Evolutionary conservation across 2,888 invertebrate species (phyloP), one percentile per base, ranked within the genome.

Genomic region (Theristus sp.): DNA sequence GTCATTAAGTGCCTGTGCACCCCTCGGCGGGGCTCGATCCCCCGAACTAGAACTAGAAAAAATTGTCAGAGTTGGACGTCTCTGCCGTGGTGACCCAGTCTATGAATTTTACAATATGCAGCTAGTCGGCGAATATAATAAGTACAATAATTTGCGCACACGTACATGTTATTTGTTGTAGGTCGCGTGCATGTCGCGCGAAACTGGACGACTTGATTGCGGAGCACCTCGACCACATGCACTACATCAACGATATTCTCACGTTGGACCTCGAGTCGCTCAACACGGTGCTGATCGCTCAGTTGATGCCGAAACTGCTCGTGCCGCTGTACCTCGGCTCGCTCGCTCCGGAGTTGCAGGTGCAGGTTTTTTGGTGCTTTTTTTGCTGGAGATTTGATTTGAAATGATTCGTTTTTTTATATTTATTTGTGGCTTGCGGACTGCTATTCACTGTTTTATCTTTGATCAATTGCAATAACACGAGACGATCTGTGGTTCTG

Each of bases 201-300:
- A 83, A 88, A 69, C 80, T 98, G 57, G 84, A 90, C 20, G 93
- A 93, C 76, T 78, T 96, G 65, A 91, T 96, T 1, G 94, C 93
- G 0, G 94, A 94, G 76, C 94, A 96, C 75, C 78, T 96, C 66
- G 96, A 98, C 76, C 91, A 96, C 75, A 81, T 96, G 22, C 94
- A 96, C 77, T 96, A 96, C 75, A 80, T 96, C 61, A 96, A 94
- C 73, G 96, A 96, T 73, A 96, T 96, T 68, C 81, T 98, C 26
- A 84, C 87, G 71, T 81, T 96, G 61, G 84, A 89, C 74, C 91
- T 94, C 68, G 84, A 86, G 59, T 87, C 89, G 71, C 80, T 96
- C 60, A 96, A 94, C 76, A 86, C 88, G 69, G 90, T 94, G 56
- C 78, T 96, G 60, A 87, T 89, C 0, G 90, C 93, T 74, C 93